Evolutionary conservation across 2,113 vertebrate species (phyloP), one percentile per base, ranked within the genome.

Genomic region (Hydropotes inermis): DNA sequence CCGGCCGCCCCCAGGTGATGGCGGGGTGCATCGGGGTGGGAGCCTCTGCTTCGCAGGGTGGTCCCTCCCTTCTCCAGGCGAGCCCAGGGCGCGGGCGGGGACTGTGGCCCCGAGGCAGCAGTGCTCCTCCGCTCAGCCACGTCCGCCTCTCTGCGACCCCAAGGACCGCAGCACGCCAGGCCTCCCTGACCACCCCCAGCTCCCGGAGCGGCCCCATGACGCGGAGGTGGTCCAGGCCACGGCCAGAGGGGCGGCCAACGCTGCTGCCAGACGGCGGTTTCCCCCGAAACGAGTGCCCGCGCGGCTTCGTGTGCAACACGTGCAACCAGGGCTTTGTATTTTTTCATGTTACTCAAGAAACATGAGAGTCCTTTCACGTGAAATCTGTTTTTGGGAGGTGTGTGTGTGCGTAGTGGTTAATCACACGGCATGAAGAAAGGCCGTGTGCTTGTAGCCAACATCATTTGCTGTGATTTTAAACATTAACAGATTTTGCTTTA

Each of bases 141-240:
- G n/a, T 39, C 6, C 19, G 11, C n/a, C 21, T 23, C 10, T 39
- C n/a, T 70, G 19, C 0, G 10, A 23, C 19, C 19, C 67, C n/a
- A 6, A 39, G 67, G n/a, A 70, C 19, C 0, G 5, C n/a, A 39
- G 19, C 67, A 70, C 5, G 67, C 67, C 67, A 39, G 67, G n/a
- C 67, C n/a, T 70, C 67, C 67, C 67, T 23, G 67, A 23, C 67
- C n/a, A 36, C 6, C 19, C 19, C 67, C 67, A 70, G n/a, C 19
- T 39, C 67, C 10, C 1, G 10, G 9, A 6, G 67, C 0, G 10
- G 67, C 33, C 15, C 30, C 47, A 7, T 1, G 0, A 25, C 0
- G 0, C 30, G 36, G 13, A 50, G 23, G 54, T 23, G 17, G 83
- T 1, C 11, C 7, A 28, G 39, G 47, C 33, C 12, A 7, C 0